Evolutionary conservation across 2,113 vertebrate genomes (phyloP).

Genomic region (Proterorhinus semilunaris): DNA sequence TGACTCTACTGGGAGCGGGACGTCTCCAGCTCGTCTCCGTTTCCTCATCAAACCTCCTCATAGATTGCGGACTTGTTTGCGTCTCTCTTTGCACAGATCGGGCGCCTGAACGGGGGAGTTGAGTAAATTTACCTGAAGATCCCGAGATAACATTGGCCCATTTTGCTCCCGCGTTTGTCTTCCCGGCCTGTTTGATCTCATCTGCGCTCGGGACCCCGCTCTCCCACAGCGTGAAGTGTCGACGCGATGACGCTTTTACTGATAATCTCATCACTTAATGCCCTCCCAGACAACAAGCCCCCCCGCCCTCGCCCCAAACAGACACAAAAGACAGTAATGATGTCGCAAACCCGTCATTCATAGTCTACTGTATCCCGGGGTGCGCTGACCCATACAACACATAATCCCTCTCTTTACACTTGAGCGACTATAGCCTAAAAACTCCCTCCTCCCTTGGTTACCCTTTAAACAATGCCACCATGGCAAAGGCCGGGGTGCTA

Average conservation of each 20-base stretch:
- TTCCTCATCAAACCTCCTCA: background rate
- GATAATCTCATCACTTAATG: conserved; percentile 59
- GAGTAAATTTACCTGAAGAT: conserved; percentile 4
- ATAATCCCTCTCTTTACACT: conserved; percentile 49
- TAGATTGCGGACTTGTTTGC: background rate
- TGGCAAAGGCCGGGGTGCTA: conserved; percentile 29
- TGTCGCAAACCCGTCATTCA: conserved; percentile 16
- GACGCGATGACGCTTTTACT: conserved; percentile 41
- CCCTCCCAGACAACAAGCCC: conserved; percentile 44
- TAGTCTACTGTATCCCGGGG: conserved; percentile 18
- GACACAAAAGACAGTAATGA: conserved; percentile 23
- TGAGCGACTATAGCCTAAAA: conserved; percentile 39
- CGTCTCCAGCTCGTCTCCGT: no score
- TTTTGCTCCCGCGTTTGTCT: conserved; percentile 46
- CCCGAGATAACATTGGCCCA: conserved; percentile 22
- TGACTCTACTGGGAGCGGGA: no score
- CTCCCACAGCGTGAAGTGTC: conserved; percentile 26
- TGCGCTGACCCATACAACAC: conserved; percentile 40
- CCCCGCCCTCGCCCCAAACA: conserved; percentile 2
- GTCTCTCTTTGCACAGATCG: background rate
- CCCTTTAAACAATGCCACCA: conserved; percentile 52
- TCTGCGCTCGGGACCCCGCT: conserved; percentile 54
- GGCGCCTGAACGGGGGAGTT: background rate
- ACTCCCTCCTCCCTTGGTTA: conserved; percentile 54
- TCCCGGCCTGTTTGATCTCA: conserved; percentile 50